Evolutionary conservation across 2,113 vertebrate genomes (phyloP), one percentile per base, ranked within the genome.

Genomic region (Ochotona curzoniae): DNA sequence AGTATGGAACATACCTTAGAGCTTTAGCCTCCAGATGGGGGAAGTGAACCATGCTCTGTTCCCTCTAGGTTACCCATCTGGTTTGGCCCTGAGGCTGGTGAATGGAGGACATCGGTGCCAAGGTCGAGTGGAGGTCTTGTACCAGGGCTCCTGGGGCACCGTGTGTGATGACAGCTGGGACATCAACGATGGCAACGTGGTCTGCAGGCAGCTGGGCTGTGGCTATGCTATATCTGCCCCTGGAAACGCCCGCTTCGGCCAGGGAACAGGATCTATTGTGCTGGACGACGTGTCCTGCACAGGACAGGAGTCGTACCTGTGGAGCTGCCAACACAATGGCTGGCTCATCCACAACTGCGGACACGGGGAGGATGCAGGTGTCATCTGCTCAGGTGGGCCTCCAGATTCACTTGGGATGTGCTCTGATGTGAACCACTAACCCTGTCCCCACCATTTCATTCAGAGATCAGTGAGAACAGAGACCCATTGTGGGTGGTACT

Each of bases 161-260:
- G 76, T 97, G 83, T 95, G 87, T 47, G 93, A 94, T 0, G 86
- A 93, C 47, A 0, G 0, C 12, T 96, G 96, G 94, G 93, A 95
- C 67, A 89, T 3, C 51, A 81, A 26, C 0, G 93, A 94, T 0
- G 94, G 91, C 71, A 78, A 80, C 0, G 85, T 95, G 35, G 91
- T 94, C 3, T 96, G 91, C 67, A 92, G 91, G 61, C 95, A 96
- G 83, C 79, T 95, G 47, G 78, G 64, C 23, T 93, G 83, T 26
- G 84, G 69, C 8, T 4, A 6, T 71, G 91, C 84, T 10, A 21
- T 1, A 0, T 47, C 75, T 0, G 88, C 91, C 17, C 88, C 57
- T 3, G 70, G 30, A 60, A 69, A 1, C 54, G 83, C 81, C 1
- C 17, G 0, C 1, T 96, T 92, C 0, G 88, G 82, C 1, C 75